Percentiles rank a stretch among this genome's conserved stretches.
Conservation (phyloP, 2,888 invertebrate genomes). For the Caenorhabditis sp. region DNA sequence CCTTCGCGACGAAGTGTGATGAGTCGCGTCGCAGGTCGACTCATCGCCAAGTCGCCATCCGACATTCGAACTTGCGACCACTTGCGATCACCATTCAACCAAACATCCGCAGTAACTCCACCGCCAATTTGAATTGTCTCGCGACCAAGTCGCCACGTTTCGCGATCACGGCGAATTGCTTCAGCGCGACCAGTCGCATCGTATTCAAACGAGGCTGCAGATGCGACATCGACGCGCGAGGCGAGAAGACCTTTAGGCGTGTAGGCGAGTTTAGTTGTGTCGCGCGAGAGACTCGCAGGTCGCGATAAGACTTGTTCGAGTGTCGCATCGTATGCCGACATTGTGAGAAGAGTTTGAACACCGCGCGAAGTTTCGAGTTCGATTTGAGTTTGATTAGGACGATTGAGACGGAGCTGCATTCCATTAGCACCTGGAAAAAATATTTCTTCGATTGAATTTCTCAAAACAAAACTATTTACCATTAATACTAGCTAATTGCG, state of each 20-base stretch:
- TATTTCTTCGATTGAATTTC: slow-evolving; percentile 77
- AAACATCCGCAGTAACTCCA: slow-evolving; percentile 24
- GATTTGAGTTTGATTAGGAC: slow-evolving; percentile 31
- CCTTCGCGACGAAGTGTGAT: slow-evolving; percentile 39
- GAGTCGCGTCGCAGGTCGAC: slow-evolving; percentile 20
- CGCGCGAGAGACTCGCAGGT: slow-evolving; percentile 9
- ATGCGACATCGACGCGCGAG: slow-evolving; percentile 29
- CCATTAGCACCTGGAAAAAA: slow-evolving; percentile 89
- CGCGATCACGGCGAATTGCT: slow-evolving; percentile 32
- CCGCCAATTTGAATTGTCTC: slow-evolving; percentile 7
- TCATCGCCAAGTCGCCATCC: slow-evolving; percentile 26
- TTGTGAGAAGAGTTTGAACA: slow-evolving; percentile 20
- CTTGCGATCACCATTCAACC: slow-evolving; percentile 25
- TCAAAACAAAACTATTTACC: neutral
- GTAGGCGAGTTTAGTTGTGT: slow-evolving; percentile 39
- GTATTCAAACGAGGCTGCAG: slow-evolving; percentile 35
- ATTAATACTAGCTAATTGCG: slow-evolving; percentile 80
- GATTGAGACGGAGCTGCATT: slow-evolving; percentile 77
- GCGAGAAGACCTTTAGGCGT: slow-evolving; percentile 35
- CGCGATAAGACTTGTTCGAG: slow-evolving; percentile 30
- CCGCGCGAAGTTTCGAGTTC: slow-evolving; percentile 43
- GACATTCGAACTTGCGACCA: slow-evolving; percentile 19
- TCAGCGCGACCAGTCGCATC: slow-evolving; percentile 38
- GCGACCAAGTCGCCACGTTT: slow-evolving; percentile 31
- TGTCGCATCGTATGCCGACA: slow-evolving; percentile 40